Base-by-base conservation (phyloP, 1,140 invertebrate genomes). In the Acromyrmex heyeri region DNA sequence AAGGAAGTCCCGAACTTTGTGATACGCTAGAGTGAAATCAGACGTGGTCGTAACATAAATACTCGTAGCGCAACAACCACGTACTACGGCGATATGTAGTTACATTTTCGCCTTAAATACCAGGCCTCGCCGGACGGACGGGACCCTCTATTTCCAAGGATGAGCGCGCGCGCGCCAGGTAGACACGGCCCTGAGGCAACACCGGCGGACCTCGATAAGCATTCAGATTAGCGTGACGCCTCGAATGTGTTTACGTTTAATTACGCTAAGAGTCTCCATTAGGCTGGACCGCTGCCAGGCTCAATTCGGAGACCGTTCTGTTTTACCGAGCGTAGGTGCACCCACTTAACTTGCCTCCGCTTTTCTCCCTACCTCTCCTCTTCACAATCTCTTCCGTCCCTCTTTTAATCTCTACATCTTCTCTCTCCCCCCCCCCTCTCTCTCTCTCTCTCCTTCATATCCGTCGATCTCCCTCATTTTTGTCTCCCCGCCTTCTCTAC, bases 221-320 rank as follows among this genome's bases (percentile, higher is more conserved):
- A 94, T 95, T 94, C 89, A 92, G 95, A 95, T 94, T 94, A 95
- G 94, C 92, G 92, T 93, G 93, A 95, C 94, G 94, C 93, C 94
- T 95, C 93, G 92, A 93, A 95, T 93, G 94, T 95, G 94, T 95
- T 95, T 95, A 95, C 94, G 94, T 95, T 95, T 95, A 95, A 95
- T 95, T 95, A 95, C 93, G 93, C 94, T 95, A 95, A 95, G 94
- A 95, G 94, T 95, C 93, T 95, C 94, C 95, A 95, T 95, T 95
- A 95, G 92, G 94, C 94, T 95, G 95, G 95, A 95, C 94, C 92
- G 87, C 79, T 95, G 95, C 94, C 95, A 95, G 94, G 91, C 88
- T 89, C 88, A 88, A 90, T 92, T 93, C 90, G 86, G 86, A 90
- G 86, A 88, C 82, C 85, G 87, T 70, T 87, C 87, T 90, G 90